These are phyloP conservation scores for Ophthalmotilapia sp. DNA, from an alignment of 2,113 vertebrate species.

Conservation along the genomic window DNA sequence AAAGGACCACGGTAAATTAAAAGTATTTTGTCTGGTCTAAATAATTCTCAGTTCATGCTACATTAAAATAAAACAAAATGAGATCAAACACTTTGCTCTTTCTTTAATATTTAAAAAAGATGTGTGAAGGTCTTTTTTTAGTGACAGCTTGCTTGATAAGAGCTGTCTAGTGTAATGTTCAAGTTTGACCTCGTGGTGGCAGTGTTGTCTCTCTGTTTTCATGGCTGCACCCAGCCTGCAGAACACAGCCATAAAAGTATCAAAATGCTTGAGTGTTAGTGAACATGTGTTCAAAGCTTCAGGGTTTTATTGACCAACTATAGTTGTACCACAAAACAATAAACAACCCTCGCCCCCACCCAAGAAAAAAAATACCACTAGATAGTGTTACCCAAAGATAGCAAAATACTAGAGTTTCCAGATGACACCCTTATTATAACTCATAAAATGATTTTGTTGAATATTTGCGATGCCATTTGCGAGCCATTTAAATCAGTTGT, in stretches of 20 bases:
- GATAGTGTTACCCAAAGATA: neutral
- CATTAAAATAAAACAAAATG: accelerated
- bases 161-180: accelerated
- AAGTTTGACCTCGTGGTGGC: accelerated
- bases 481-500: neutral
- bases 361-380: too few relatives aligned
- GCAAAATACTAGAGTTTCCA: accelerated
- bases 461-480: neutral
- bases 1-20: neutral
- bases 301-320: too few relatives aligned
- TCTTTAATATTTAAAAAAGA: neutral
- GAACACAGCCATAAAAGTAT: neutral
- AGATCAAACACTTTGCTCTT: neutral
- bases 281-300: too few relatives aligned
- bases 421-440: neutral
- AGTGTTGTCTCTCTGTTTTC: neutral
- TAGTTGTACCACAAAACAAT: too few relatives aligned
- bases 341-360: too few relatives aligned
- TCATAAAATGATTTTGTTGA: neutral
- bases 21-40: accelerated
- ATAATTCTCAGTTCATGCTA: neutral
- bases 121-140: neutral
- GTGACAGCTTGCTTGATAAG: accelerated
- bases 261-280: too few relatives aligned
- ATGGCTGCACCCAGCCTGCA: accelerated